Conservation (phyloP, 35 echinoderm and acorn worm species). For the Eucidaris tribuloides region DNA sequence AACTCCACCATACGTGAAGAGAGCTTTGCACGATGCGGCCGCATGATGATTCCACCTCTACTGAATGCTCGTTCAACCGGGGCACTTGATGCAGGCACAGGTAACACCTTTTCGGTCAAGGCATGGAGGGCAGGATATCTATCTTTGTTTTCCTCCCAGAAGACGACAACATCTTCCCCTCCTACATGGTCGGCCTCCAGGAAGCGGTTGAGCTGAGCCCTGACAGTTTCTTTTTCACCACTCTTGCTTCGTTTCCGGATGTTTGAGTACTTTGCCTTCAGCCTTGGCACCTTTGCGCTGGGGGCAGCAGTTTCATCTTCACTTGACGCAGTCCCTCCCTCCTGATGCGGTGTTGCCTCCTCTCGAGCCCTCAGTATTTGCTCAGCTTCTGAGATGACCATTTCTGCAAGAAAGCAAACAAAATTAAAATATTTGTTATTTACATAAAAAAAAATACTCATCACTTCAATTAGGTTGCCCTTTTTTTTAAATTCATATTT, state of each 20-base stretch:
- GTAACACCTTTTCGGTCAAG: constrained; percentile 25
- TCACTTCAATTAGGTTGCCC: too few species aligned
- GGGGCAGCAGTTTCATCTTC: neutral
- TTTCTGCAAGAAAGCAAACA: neutral
- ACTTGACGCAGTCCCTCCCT: neutral
- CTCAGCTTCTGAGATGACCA: constrained; percentile 18
- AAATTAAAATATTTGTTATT: neutral
- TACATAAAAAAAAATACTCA: too few species aligned
- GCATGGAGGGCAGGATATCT: constrained; percentile 22
- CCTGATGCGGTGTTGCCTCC: neutral
- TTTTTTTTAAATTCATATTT: too few species aligned
- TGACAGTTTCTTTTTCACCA: neutral
- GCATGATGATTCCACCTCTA: constrained; percentile 60
- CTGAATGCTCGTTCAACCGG: constrained; percentile 44
- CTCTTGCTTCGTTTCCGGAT: neutral
- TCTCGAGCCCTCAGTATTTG: neutral
- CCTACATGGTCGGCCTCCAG: neutral
- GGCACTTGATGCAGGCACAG: constrained; percentile 54
- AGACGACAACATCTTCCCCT: neutral
- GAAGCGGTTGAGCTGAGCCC: neutral
- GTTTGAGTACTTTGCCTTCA: neutral
- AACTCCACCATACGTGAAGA: constrained; percentile 3
- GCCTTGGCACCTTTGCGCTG: constrained; percentile 5
- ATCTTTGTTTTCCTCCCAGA: constrained; percentile 4
- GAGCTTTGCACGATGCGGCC: constrained; percentile 39